Evolutionary conservation across 2,888 invertebrate species (phyloP).

Genomic region (Leptinotarsa tumamoca): DNA sequence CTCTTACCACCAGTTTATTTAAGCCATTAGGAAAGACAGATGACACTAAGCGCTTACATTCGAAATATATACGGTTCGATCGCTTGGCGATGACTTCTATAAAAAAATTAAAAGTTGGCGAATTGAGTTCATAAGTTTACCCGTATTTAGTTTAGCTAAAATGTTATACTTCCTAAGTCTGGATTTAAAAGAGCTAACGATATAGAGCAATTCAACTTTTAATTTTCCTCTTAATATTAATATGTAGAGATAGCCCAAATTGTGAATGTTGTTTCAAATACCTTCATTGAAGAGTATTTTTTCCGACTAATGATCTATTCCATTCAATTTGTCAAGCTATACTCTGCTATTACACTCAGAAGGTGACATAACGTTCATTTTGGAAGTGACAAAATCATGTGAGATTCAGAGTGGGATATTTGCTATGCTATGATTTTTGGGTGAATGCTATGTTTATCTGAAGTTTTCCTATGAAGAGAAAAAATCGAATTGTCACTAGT

Average conservation of each 20-base stretch:
- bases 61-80: slow-evolving; percentile 35
- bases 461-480: too few species aligned
- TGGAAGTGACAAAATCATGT: too few species aligned
- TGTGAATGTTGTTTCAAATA: not conserved
- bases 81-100: slow-evolving; percentile 28
- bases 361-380: too few species aligned
- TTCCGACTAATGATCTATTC: too few species aligned
- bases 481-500: too few species aligned
- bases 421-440: too few species aligned
- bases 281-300: too few species aligned
- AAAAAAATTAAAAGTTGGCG: slow-evolving; percentile 30
- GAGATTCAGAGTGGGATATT: too few species aligned
- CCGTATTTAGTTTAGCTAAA: slow-evolving; percentile 42
- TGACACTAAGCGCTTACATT: slow-evolving; percentile 56
- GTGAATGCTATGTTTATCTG: too few species aligned
- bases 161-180: slow-evolving; percentile 36
- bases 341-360: too few species aligned
- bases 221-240: slow-evolving; percentile 39
- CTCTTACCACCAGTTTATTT: slow-evolving; percentile 43
- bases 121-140: slow-evolving; percentile 30
- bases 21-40: slow-evolving; percentile 66
- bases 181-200: slow-evolving; percentile 42
- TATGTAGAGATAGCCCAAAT: slow-evolving; percentile 27
- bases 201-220: slow-evolving; percentile 40
- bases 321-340: too few species aligned